Evolutionary conservation across 92 coral and sea anemone genomes (phyloP), one percentile per base, ranked within the genome.

Genomic region (Epizoanthus stellaris): DNA sequence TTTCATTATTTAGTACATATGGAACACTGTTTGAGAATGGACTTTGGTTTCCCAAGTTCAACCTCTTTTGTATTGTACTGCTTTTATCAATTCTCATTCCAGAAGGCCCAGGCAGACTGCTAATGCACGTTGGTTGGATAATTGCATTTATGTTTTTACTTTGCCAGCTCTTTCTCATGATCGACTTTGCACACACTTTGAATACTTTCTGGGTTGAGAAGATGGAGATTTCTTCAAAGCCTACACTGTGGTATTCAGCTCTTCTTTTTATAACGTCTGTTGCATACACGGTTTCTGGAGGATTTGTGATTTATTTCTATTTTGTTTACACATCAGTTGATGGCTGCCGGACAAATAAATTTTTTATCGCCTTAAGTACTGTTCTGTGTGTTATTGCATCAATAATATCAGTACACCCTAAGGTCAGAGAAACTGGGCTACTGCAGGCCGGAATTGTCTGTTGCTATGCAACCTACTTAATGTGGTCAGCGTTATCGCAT

Each of bases 41-140:
- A 17, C 77, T 94, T 13, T 94, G 98, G 98, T 89, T 94, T 64
- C 66, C 90, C 15, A 94, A 94, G 86, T 94, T 93, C 84, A 93
- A 94, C 36, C 38, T 94, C 58, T 91, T 94, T 82, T 91, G 93
- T 60, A 75, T 94, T 6, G 69, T 81, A 3, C 61, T 91, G 0
- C 86, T 94, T 20, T 80, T 94, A 23, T 82, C 98, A 14, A 58
- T 94, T 40, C 82, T 94, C 8, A 89, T 94, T 38, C 98, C 98
- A 2, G 98, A 94, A 12, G 95, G 98, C 58, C 90, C 90, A 56
- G 87, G 95, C 2, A 81, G 90, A 77, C 87, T 89, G 11, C 15
- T 94, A 11, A 94, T 94, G 98, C 98, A 94, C 43, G 72, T 87
- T 40, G 93, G 98, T 14, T 94, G 98, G 98, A 82, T 94, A 63